These are phyloP conservation scores for Gallinago paraguaiae DNA, from an alignment of 2,113 vertebrate species.

Conservation along the genomic window DNA sequence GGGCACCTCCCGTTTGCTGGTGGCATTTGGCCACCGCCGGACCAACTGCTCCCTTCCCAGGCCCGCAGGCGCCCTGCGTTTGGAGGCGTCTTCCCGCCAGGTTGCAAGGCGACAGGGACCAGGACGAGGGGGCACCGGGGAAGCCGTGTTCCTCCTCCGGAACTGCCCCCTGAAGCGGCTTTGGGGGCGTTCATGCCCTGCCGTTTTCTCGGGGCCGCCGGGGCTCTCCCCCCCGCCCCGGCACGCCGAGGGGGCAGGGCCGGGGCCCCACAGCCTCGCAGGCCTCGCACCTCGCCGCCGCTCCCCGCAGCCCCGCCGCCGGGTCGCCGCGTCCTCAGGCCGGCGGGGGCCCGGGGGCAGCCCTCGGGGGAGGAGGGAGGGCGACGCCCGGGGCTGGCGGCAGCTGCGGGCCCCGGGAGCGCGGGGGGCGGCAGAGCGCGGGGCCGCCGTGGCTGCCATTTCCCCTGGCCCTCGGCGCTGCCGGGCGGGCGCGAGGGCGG, in stretches of 20 bases:
- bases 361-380: too few relatives aligned
- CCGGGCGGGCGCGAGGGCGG: background rate
- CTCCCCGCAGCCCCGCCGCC: background rate
- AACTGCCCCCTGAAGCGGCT: background rate
- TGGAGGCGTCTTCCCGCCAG: background rate
- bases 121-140: rapidly evolving
- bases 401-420: background rate
- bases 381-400: too few relatives aligned
- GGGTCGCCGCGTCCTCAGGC: background rate
- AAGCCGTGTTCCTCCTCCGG: rapidly evolving
- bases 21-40: rapidly evolving
- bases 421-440: background rate
- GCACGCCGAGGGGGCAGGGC: background rate
- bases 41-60: rapidly evolving
- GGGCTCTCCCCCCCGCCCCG: background rate
- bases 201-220: rapidly evolving
- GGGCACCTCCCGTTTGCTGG: background rate
- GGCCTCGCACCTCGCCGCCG: background rate
- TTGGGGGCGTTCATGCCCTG: rapidly evolving
- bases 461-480: constrained; percentile 53
- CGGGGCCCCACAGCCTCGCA: background rate
- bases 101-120: rapidly evolving
- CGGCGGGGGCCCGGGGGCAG: background rate
- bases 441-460: constrained; percentile 57
- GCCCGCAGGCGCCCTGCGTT: rapidly evolving